Evolutionary conservation across 2,113 vertebrate genomes (phyloP), one percentile per base, ranked within the genome.

Genomic region (Polyodon spathula): DNA sequence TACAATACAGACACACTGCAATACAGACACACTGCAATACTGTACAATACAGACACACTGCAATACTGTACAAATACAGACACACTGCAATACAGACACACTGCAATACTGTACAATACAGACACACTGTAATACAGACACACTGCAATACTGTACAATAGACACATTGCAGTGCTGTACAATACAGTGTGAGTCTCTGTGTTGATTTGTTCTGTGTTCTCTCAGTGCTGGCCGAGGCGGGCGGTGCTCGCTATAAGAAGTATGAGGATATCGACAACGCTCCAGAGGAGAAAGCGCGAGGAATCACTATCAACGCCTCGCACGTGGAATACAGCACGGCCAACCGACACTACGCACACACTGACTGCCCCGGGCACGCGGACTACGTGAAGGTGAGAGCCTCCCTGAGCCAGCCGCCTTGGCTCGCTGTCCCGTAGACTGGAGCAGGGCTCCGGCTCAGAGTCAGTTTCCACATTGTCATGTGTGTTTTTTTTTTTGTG

Each of bases 221-320:
- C 3, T 63, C 66, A 94, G 93, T 95, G 66, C 81, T 95, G 9
- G 73, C 90, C 0, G 90, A 90, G 43, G 83, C 87, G 8, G 92
- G 92, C 15, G 86, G 87, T 1, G 87, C 90, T 1, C 73, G 68
- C 40, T 95, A 83, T 70, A 94, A 93, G 83, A 93, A 91, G 59
- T 95, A 95, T 14, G 93, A 95, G 60, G 93, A 95, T 38, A 95
- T 95, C 46, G 93, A 95, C 80, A 95, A 93, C 38, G 92, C 92
- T 1, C 92, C 93, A 0, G 93, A 95, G 67, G 93, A 95, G 74
- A 90, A 92, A 68, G 88, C 90, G 8, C 77, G 93, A 44, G 93
- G 92, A 1, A 95, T 95, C 76, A 95, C 93, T 59, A 95, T 95
- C 73, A 94, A 95, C 0, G 90, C 92, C 2, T 93, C 93, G 1